Percentiles rank a stretch among this genome's conserved stretches.
phyloP scores from a whole-genome alignment of 2,113 vertebrate genomes.

The Megaleporinus macrocephalus region DNA sequence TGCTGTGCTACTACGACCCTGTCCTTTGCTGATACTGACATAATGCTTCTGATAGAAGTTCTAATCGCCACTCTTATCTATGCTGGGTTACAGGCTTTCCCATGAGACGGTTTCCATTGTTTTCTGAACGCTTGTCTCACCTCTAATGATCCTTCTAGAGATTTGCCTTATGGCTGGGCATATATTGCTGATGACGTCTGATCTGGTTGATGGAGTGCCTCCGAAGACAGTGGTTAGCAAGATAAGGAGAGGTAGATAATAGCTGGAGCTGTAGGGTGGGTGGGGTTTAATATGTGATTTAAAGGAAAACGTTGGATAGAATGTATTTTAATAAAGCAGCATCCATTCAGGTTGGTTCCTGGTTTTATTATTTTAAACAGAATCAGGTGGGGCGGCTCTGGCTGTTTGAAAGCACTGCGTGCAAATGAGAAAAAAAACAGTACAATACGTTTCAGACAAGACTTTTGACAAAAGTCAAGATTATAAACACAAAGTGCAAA shows the following conservation, averaged over 20 bases:
- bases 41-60: neutral
- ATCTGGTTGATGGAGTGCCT: neutral
- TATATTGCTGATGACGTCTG: neutral
- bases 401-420: neutral
- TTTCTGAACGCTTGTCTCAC: neutral
- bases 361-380: neutral
- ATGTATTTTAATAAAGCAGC: neutral
- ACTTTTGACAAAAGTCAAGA: neutral
- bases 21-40: slow-evolving; percentile 20
- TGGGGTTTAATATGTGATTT: neutral
- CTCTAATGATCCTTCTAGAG: neutral
- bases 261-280: neutral
- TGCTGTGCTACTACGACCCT: slow-evolving; percentile 14
- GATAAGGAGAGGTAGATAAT: neutral
- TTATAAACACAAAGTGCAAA: neutral
- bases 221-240: neutral
- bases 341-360: neutral
- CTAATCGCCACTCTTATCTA: slow-evolving; percentile 4
- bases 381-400: neutral
- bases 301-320: slow-evolving; percentile 5
- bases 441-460: too few species aligned
- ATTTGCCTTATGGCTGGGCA: neutral
- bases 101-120: neutral
- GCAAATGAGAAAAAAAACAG: neutral
- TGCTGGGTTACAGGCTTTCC: neutral